A percentile compares a stretch with the other conserved stretches of the same genome.
Evolutionary conservation across 2,797 vertebrate species (phyloP).

Genomic region (Paedocypris micromegethes): DNA sequence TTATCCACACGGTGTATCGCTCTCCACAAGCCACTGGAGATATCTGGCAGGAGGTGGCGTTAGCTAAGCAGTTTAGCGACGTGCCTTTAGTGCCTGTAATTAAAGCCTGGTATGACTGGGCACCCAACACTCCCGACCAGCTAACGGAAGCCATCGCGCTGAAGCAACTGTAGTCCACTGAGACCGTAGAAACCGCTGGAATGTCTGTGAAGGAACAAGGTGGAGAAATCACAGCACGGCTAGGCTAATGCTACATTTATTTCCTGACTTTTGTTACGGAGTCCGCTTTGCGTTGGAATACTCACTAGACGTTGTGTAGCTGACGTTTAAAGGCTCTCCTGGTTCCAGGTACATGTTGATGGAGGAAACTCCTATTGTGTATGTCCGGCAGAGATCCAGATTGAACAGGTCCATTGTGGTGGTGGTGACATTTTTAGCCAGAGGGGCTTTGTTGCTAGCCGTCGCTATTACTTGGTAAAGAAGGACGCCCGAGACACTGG

Average conservation of each 20-base stretch:
- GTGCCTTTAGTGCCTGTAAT: conserved; percentile 51
- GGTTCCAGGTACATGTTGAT: conserved; percentile 61
- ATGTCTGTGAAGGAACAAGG: conserved; percentile 52
- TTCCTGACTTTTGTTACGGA: too few relatives aligned
- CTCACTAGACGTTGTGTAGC: conserved; percentile 64
- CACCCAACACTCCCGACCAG: conserved; percentile 63
- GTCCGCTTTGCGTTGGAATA: conserved; percentile 21
- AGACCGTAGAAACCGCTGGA: conserved; percentile 53
- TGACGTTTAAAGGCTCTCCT: conserved; percentile 61
- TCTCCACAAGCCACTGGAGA: conserved; percentile 61
- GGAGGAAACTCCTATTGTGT: conserved; percentile 69
- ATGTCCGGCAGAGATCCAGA: conserved; percentile 68
- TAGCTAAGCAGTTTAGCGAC: conserved; percentile 58
- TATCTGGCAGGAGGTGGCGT: conserved; percentile 60
- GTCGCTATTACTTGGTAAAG: conserved; percentile 63
- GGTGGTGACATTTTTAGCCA: conserved; percentile 45
- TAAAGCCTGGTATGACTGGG: conserved; percentile 58
- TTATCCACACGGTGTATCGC: conserved; percentile 58
- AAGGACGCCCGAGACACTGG: conserved; percentile 55
- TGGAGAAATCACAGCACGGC: neutral
- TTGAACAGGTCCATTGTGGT: conserved; percentile 51
- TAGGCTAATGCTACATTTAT: neutral
- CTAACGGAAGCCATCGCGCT: conserved; percentile 52
- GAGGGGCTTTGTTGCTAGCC: conserved; percentile 33
- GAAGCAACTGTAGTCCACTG: conserved; percentile 60